Evolutionary conservation across 2,113 vertebrate genomes (phyloP).

Genomic region (Pseudonaja textilis): DNA sequence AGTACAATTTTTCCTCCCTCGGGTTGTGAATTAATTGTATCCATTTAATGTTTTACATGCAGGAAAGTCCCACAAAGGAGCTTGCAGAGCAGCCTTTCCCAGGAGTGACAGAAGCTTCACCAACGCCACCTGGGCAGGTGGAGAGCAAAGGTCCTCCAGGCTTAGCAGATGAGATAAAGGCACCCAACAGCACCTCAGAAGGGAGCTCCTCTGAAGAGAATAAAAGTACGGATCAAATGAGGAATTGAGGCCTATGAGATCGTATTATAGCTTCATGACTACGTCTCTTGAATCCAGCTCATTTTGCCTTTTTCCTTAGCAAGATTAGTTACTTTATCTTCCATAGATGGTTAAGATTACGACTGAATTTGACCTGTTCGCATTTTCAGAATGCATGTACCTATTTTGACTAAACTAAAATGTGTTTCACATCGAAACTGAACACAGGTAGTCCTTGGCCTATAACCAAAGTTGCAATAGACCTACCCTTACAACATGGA

Average conservation of each 20-base stretch:
- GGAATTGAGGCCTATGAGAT: neutral
- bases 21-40: neutral
- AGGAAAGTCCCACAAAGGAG: constrained; percentile 96
- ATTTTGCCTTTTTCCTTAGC: neutral
- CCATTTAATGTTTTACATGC: neutral
- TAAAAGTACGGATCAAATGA: constrained; percentile 49
- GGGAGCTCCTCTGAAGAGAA: constrained; percentile 70
- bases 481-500: neutral
- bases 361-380: neutral
- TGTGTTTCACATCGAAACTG: neutral
- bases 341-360: neutral
- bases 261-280: rapidly evolving
- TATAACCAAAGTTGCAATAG: neutral
- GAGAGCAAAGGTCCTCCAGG: constrained; percentile 48
- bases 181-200: constrained; percentile 57
- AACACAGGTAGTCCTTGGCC: neutral
- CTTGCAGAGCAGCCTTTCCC: constrained; percentile 81
- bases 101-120: constrained; percentile 55
- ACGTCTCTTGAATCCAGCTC: neutral
- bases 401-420: neutral
- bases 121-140: constrained; percentile 37
- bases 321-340: neutral
- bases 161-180: constrained; percentile 29
- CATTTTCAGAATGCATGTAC: neutral
- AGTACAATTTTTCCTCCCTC: too few relatives aligned